Evolutionary conservation across 2,797 vertebrate genomes (phyloP).

Genomic region (Sardinella longiceps): DNA sequence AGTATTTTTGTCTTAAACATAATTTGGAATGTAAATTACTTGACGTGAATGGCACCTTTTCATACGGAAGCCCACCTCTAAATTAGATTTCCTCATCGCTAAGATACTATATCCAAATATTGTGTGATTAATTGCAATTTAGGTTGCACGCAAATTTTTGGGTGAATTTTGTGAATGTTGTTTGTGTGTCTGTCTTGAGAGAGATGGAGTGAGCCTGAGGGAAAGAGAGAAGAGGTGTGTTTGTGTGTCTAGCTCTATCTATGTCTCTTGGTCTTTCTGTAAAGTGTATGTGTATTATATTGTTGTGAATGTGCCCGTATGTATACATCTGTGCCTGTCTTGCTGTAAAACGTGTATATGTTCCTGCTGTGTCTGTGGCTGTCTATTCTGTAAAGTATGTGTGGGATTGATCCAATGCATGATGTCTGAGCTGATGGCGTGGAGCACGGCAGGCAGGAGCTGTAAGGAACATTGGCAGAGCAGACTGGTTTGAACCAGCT

Average conservation of each 20-base stretch:
- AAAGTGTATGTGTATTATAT: neutral
- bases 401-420: slow-evolving; percentile 12
- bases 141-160: neutral
- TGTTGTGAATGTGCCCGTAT: too few species aligned
- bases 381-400: too few species aligned
- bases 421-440: slow-evolving; percentile 48
- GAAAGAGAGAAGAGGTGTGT: neutral
- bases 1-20: neutral
- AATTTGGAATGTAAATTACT: neutral
- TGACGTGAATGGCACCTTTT: neutral
- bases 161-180: neutral
- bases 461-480: neutral
- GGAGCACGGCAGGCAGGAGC: slow-evolving; percentile 4
- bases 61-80: too few species aligned
- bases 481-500: neutral
- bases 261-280: neutral
- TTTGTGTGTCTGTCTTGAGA: neutral
- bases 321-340: too few species aligned
- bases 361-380: too few species aligned
- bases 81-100: too few species aligned
- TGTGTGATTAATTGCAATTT: neutral
- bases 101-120: too few species aligned
- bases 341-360: too few species aligned
- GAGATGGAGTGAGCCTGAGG: too few species aligned
- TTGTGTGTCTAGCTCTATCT: neutral